A percentile compares a stretch with the other conserved stretches of the same genome.
Conservation (phyloP, 2,888 invertebrate species). For the Pheosia gnoma region DNA sequence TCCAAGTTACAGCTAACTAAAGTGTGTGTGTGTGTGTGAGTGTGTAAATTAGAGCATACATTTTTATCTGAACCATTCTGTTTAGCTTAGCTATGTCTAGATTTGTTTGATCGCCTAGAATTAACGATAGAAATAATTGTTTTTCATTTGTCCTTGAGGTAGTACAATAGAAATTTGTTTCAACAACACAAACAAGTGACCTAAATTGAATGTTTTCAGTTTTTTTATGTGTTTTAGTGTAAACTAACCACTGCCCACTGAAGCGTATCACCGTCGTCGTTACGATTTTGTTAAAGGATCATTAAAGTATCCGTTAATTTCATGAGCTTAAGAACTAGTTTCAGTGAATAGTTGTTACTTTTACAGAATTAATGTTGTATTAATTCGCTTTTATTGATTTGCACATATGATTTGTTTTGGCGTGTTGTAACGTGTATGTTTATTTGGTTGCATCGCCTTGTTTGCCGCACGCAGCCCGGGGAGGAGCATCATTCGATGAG, state of each 20-base stretch:
- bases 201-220: constrained; percentile 12
- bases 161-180: constrained; percentile 9
- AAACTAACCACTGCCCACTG: constrained; percentile 24
- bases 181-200: constrained; percentile 2
- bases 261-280: constrained; percentile 10
- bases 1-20: constrained; percentile 20
- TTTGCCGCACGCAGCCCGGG: constrained; percentile 84
- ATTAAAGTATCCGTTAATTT: too few relatives aligned
- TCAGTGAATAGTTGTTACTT: not conserved
- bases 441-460: constrained; percentile 80
- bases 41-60: too few relatives aligned
- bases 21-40: too few relatives aligned
- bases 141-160: constrained; percentile 9
- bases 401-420: constrained; percentile 53
- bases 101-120: not conserved
- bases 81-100: too few relatives aligned
- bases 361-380: constrained; percentile 6
- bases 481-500: constrained; percentile 89
- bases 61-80: too few relatives aligned
- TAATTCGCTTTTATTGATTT: constrained; percentile 36
- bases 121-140: not conserved
- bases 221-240: constrained; percentile 22
- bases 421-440: constrained; percentile 74
- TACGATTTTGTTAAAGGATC: not conserved
- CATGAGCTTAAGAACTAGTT: not conserved